Evolutionary conservation across 2,113 vertebrate genomes (phyloP).

Genomic region (Odocoileus hemionus): DNA sequence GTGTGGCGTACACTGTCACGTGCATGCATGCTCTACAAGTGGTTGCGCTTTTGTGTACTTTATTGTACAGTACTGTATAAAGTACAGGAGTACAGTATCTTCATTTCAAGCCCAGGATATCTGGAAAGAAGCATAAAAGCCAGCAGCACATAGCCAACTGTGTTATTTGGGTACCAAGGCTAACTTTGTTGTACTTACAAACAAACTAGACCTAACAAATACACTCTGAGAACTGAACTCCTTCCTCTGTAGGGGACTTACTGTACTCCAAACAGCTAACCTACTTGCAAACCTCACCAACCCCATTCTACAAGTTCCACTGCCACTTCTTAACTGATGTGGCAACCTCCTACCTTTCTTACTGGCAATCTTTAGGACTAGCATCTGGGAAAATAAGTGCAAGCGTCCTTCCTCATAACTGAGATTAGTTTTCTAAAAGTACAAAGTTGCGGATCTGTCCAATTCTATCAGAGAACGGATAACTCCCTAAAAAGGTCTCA

Average conservation of each 20-base stretch:
- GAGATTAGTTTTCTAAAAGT: constrained; percentile 16
- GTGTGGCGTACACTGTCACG: background rate
- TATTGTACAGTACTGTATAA: background rate
- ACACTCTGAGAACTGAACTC: background rate
- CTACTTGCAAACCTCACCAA: background rate
- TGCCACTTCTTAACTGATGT: background rate
- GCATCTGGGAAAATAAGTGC: background rate
- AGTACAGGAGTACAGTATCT: background rate
- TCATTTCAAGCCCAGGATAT: background rate
- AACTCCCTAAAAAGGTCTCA: background rate
- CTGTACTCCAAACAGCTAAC: background rate
- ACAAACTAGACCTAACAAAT: background rate
- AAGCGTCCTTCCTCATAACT: background rate
- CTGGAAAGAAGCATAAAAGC: background rate
- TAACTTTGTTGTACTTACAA: background rate
- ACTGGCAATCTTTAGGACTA: background rate
- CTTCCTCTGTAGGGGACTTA: background rate
- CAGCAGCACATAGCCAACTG: background rate
- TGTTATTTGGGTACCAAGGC: background rate
- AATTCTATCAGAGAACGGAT: background rate
- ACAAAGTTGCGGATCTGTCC: background rate
- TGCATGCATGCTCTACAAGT: background rate
- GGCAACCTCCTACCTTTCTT: background rate
- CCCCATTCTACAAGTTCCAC: background rate
- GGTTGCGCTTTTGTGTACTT: background rate